phyloP scores from a whole-genome alignment of 2,797 vertebrate genomes.

The Pseudotriccus pelzelni region DNA sequence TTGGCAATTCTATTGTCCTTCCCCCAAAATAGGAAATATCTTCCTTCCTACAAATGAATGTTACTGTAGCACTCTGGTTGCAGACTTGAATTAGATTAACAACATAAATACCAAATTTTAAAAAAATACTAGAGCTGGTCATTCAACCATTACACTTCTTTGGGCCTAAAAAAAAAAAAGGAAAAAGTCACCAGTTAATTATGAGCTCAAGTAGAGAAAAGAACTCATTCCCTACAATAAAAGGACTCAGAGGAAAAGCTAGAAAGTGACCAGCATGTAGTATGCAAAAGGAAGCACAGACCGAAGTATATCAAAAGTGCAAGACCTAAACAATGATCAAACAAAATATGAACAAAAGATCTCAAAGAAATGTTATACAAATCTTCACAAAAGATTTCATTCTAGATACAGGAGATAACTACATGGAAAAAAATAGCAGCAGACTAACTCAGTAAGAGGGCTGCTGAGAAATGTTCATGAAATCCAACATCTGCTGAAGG shows the following conservation, averaged over 20 bases:
- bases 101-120: background rate
- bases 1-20: background rate
- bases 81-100: background rate
- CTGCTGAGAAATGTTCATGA: background rate
- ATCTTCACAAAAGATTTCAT: background rate
- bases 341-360: background rate
- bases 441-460: background rate
- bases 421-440: background rate
- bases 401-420: background rate
- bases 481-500: background rate
- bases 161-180: background rate
- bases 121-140: background rate
- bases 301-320: background rate
- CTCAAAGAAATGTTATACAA: background rate
- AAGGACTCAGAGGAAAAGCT: background rate
- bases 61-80: background rate
- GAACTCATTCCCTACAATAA: background rate
- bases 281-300: background rate
- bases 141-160: background rate
- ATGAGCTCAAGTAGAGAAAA: background rate
- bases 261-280: background rate
- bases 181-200: background rate
- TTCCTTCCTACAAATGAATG: background rate
- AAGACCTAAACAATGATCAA: constrained; percentile 22
- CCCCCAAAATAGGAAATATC: background rate